These are phyloP conservation scores for Drosophila pachea DNA, from an alignment of 1,140 invertebrate species.

Conservation along the genomic window DNA sequence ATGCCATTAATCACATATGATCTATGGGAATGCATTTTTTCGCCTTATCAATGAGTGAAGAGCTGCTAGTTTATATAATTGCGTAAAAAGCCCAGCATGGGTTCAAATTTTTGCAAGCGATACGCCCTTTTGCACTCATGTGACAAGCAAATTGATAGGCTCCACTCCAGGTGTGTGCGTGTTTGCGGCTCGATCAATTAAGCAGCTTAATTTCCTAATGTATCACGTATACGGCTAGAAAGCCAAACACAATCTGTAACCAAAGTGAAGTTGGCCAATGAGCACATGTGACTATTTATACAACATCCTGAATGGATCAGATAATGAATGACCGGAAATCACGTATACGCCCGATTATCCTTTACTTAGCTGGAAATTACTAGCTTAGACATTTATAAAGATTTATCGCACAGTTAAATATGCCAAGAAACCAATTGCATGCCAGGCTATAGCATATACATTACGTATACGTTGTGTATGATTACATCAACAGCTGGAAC, in stretches of 20 bases:
- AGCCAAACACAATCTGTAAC: neutral
- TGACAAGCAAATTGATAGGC: conserved; percentile 35
- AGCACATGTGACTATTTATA: conserved; percentile 4
- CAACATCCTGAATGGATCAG: neutral
- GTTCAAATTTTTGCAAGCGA: conserved; percentile 6
- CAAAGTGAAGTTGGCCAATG: conserved; percentile 4
- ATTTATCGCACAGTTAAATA: too few relatives aligned
- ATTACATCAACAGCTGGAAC: neutral
- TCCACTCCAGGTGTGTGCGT: neutral
- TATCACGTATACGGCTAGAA: conserved; percentile 7
- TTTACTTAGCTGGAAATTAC: too few relatives aligned
- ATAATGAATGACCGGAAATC: neutral
- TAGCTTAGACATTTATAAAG: too few relatives aligned
- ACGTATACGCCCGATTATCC: neutral
- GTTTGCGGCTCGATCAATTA: neutral
- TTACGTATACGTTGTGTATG: conserved; percentile 16
- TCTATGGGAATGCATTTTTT: conserved; percentile 50
- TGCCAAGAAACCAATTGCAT: too few relatives aligned
- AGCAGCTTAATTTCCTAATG: neutral
- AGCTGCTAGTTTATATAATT: conserved; percentile 25
- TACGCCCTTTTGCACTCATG: conserved; percentile 26
- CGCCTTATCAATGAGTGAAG: conserved; percentile 15
- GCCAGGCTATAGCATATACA: neutral
- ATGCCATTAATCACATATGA: conserved; percentile 48
- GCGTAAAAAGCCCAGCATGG: neutral